Percentiles rank a stretch among this genome's conserved stretches.
Conservation (phyloP, 2,888 invertebrate species). For the Calameuta idolon region DNA sequence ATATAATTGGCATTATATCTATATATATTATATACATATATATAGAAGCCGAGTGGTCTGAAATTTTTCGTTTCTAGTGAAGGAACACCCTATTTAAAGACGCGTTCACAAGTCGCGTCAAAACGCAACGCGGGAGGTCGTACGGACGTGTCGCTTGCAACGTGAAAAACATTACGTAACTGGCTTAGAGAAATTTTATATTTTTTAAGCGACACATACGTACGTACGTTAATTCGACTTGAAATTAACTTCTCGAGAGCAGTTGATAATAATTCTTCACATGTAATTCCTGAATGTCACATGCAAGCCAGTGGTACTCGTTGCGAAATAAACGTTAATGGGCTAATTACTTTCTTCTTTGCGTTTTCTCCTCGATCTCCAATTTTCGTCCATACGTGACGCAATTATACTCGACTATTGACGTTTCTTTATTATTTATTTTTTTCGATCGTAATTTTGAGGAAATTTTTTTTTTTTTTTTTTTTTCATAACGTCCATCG, state of each 20-base stretch:
- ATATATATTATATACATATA: no score
- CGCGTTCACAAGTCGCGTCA: not conserved
- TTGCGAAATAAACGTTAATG: not conserved
- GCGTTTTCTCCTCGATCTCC: not conserved
- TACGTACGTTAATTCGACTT: not conserved
- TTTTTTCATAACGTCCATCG: not conserved
- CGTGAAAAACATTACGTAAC: not conserved
- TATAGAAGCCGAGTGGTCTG: not conserved
- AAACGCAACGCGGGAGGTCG: slow-evolving; percentile 9
- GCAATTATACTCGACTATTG: not conserved
- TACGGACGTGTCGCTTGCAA: not conserved
- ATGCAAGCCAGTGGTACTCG: not conserved
- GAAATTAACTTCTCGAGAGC: not conserved
- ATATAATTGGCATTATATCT: not conserved
- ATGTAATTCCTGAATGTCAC: not conserved
- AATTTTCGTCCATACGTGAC: not conserved
- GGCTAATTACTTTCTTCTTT: not conserved
- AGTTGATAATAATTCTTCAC: not conserved
- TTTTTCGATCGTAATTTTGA: not conserved
- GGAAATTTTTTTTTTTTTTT: no score
- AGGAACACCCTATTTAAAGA: not conserved
- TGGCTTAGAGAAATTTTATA: not conserved
- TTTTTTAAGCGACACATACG: not conserved
- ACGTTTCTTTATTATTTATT: not conserved
- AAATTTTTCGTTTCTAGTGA: not conserved